A percentile compares a stretch with the other conserved stretches of the same genome.
Conservation (phyloP, 1,140 invertebrate genomes). For the Drosophila kepulauana region DNA sequence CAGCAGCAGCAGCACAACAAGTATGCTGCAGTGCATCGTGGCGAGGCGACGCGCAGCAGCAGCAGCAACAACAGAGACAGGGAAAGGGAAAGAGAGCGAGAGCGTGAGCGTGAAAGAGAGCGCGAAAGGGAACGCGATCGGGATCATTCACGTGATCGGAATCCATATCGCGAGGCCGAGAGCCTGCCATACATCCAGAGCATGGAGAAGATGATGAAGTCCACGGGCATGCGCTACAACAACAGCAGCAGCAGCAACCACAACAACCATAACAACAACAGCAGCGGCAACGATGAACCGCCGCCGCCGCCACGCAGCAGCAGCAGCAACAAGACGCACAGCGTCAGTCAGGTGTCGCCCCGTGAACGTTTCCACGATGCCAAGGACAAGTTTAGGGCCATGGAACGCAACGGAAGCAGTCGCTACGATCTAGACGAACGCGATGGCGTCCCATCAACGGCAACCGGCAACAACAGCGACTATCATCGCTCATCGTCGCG, state of each 20-base stretch:
- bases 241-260: constrained; percentile 40
- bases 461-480: constrained; percentile 8
- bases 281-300: constrained; percentile 29
- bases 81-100: constrained; percentile 27
- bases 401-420: constrained; percentile 88
- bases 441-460: constrained; percentile 19
- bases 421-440: constrained; percentile 85
- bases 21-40: constrained; percentile 70
- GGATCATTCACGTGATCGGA: constrained; percentile 69
- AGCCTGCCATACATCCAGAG: constrained; percentile 83
- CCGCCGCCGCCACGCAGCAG: constrained; percentile 31
- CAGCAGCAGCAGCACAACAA: constrained; percentile 59
- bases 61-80: constrained; percentile 27
- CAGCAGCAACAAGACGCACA: background rate
- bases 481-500: constrained; percentile 64
- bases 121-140: constrained; percentile 50
- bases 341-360: constrained; percentile 85
- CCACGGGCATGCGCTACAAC: constrained; percentile 78
- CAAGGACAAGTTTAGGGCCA: constrained; percentile 92
- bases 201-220: constrained; percentile 84
- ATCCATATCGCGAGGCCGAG: constrained; percentile 82
- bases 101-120: constrained; percentile 38
- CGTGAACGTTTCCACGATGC: constrained; percentile 93
- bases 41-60: constrained; percentile 42
- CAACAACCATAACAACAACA: constrained; percentile 22